Base-by-base conservation (phyloP, 2,113 vertebrate species). In the Scortum barcoo region DNA sequence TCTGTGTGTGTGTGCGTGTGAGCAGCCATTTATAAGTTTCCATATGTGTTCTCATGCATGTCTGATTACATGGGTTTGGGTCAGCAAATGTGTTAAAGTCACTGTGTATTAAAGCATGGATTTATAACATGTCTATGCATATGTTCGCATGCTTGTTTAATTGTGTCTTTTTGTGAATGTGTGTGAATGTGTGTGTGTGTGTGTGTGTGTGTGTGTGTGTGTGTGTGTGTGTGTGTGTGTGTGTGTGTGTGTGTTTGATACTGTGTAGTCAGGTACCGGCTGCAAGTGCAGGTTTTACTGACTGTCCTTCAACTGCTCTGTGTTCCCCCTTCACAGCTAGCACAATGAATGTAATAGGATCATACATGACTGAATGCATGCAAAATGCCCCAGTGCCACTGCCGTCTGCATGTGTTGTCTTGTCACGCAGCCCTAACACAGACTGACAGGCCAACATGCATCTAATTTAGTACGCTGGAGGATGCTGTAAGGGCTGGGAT, bases 371-470 rank as follows among this genome's bases (percentile, higher is more conserved):
- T 79, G 76, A 73, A 78, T 68, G 73, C 73, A 85, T 86, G 86
- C 51, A 78, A 70, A 85, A 76, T 67, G 80, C 86, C 78, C 33
- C 17, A 5, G 66, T 57, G 44, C 44, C 63, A 63, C 22, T 19
- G 33, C 77, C 81, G 84, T 86, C 83, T 54, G 68, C 83, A 6
- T 20, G 66, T 68, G 79, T 80, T 85, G 78, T 86, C 81, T 67
- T 17, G 44, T 88, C 48, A 30, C 6, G 12, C 24, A 56, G 22
- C 62, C 3, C 20, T 85, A 83, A 90, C 78, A 30, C 40, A 38
- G 73, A 80, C 72, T 78, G 89, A 87, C 81, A 83, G 79, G 76
- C 76, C 61, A 78, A 81, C 73, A 85, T 87, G 82, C 86, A 86
- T 79, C 83, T 89, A 17, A 87, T 86, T 80, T 65, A n/a, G 62